A percentile compares a stretch with the other conserved stretches of the same genome.
Conservation (phyloP, 2,797 vertebrate genomes). For the Streptopelia turtur region DNA sequence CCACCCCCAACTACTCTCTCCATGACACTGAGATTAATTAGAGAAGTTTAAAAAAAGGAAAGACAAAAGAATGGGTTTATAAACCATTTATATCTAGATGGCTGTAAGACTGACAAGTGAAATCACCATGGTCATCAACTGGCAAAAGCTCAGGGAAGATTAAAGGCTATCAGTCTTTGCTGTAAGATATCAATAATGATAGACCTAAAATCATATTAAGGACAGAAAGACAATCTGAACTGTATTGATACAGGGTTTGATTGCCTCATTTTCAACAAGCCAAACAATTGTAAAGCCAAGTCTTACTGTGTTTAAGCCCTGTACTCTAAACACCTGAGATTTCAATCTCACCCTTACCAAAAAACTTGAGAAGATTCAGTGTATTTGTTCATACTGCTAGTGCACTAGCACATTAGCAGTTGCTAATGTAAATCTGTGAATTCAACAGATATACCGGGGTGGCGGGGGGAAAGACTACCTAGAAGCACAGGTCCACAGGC, state of each 20-base stretch:
- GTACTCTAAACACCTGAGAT: not conserved
- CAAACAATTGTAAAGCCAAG: not conserved
- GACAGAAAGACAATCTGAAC: not conserved
- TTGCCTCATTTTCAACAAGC: not conserved
- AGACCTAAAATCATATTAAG: conserved; percentile 23
- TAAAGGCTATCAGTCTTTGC: conserved; percentile 57
- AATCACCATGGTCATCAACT: conserved; percentile 48
- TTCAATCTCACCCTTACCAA: not conserved
- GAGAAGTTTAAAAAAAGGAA: not conserved
- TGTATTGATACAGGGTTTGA: not conserved
- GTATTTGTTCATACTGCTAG: not conserved
- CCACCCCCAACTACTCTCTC: not conserved
- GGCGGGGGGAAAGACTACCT: not conserved
- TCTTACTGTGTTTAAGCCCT: not conserved
- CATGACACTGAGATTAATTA: conserved; percentile 67
- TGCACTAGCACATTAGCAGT: not conserved
- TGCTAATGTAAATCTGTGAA: not conserved
- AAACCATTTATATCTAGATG: conserved; percentile 45
- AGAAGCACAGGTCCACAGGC: not conserved
- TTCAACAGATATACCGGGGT: not conserved
- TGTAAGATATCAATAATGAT: conserved; percentile 37
- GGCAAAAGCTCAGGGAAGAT: conserved; percentile 58
- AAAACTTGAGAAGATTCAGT: not conserved
- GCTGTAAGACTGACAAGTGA: conserved; percentile 39
- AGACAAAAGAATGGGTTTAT: not conserved